phyloP scores from a whole-genome alignment of 2,888 invertebrate genomes.

The Pyrocoelia pectoralis region DNA sequence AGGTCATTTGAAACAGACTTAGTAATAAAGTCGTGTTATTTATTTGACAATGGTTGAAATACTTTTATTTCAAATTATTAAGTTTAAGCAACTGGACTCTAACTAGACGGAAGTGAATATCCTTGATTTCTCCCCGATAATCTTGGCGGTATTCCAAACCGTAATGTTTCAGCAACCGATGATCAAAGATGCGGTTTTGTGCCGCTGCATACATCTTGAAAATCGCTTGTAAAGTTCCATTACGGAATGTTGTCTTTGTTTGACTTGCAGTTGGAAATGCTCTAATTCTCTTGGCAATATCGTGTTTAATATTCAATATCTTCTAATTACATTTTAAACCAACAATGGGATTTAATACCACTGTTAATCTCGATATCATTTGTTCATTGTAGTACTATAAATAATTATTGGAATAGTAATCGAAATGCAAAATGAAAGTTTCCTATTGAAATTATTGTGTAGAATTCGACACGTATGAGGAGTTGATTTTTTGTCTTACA shows the following conservation, averaged over 20 bases:
- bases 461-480: too few relatives aligned
- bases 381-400: too few relatives aligned
- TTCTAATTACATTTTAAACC: not conserved
- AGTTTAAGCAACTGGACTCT: not conserved
- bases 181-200: conserved; percentile 33
- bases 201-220: conserved; percentile 21
- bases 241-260: conserved; percentile 23
- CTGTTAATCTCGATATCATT: too few relatives aligned
- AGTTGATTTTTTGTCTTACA: too few relatives aligned
- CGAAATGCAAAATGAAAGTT: too few relatives aligned
- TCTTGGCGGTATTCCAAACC: conserved; percentile 31
- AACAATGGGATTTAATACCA: not conserved
- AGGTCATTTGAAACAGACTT: too few relatives aligned
- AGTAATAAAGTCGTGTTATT: too few relatives aligned
- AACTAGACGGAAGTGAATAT: conserved; percentile 12
- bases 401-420: too few relatives aligned
- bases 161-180: conserved; percentile 22
- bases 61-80: too few relatives aligned
- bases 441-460: too few relatives aligned
- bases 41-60: too few relatives aligned
- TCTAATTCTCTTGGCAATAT: not conserved
- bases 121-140: conserved; percentile 30
- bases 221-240: conserved; percentile 23
- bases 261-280: not conserved
- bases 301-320: not conserved